Percentiles rank a stretch among this genome's conserved stretches.
phyloP scores from a whole-genome alignment of 2,113 vertebrate genomes.

The Cacatua alba region DNA sequence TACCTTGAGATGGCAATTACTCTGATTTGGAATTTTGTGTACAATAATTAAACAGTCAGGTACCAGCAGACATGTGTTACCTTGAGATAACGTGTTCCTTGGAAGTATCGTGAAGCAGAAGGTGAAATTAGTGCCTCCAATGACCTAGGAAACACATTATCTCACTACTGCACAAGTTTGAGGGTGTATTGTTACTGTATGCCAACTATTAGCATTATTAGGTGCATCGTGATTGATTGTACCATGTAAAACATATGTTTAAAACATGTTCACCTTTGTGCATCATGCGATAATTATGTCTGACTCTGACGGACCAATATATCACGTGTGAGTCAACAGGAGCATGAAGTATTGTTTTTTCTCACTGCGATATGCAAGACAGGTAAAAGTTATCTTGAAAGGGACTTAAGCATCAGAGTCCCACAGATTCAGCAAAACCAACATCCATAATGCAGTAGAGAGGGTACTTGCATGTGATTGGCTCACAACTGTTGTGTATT shows the following conservation, averaged over 20 bases:
- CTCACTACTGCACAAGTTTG: slow-evolving; percentile 16
- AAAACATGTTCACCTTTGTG: slow-evolving; percentile 40
- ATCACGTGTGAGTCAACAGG: neutral
- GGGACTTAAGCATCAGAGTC: neutral
- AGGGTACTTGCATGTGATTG: neutral
- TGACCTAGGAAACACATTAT: slow-evolving; percentile 63
- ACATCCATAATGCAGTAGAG: neutral
- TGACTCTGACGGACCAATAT: neutral
- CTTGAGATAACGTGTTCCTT: slow-evolving; percentile 70
- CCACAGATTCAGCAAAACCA: neutral
- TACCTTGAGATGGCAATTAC: slow-evolving; percentile 46
- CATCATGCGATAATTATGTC: neutral
- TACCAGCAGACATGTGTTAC: slow-evolving; percentile 64
- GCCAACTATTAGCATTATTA: neutral
- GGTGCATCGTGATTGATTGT: slow-evolving; percentile 2
- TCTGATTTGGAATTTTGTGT: slow-evolving; percentile 52
- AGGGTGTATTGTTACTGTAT: neutral
- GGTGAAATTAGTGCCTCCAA: slow-evolving; percentile 40
- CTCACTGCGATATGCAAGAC: neutral
- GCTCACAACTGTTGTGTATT: neutral
- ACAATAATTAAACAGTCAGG: slow-evolving; percentile 72
- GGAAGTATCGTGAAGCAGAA: slow-evolving; percentile 52
- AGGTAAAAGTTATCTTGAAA: neutral
- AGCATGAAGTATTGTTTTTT: neutral
- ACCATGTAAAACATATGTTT: slow-evolving; percentile 61